A percentile compares a stretch with the other conserved stretches of the same genome.
These are phyloP conservation scores for human (Homo sapiens) DNA, from an alignment of 2,113 vertebrate genomes.

Conservation along the genomic window GRCh38 chr4:131932001-131932500, in stretches of 20 bases:
- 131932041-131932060: neutral
- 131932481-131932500: slow-evolving; percentile 58
- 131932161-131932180: neutral
- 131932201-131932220: neutral
- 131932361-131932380: slow-evolving; percentile 32
- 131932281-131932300: neutral
- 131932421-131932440: slow-evolving; percentile 2
- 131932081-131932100: neutral
- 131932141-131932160: neutral
- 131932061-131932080: neutral
- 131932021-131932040: neutral
- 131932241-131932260: neutral
- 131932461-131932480: slow-evolving; percentile 66
- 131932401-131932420: neutral
- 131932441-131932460: slow-evolving; percentile 45
- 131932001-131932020: neutral
- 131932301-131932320: neutral
- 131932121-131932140: neutral
- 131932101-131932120: neutral
- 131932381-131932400: neutral
- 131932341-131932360: slow-evolving; percentile 15
- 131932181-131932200: neutral
- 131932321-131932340: neutral
- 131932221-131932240: neutral
- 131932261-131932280: neutral